phyloP scores from a whole-genome alignment of 2,113 vertebrate species.

The Baryphthengus martii region DNA sequence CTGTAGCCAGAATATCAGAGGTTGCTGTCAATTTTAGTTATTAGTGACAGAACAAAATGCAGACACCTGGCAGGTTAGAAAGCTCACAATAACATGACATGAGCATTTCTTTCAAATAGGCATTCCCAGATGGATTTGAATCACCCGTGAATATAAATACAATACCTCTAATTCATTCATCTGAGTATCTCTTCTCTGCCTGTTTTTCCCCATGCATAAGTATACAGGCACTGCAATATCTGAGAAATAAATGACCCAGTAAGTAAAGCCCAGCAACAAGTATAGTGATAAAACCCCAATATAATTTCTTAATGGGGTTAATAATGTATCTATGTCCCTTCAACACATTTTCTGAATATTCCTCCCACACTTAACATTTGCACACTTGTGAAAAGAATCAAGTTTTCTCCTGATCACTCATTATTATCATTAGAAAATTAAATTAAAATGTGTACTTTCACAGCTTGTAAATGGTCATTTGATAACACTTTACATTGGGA shows the following conservation, averaged over 20 bases:
- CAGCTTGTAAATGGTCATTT: constrained; percentile 43
- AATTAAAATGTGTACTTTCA: constrained; percentile 44
- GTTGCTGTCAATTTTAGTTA: not conserved
- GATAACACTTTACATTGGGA: not conserved
- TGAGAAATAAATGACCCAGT: not conserved
- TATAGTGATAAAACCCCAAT: not conserved
- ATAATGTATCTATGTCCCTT: not conserved
- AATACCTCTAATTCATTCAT: not conserved
- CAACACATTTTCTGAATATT: not conserved
- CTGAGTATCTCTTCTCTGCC: not conserved
- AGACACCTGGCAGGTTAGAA: not conserved
- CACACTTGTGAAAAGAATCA: not conserved
- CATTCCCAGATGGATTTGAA: not conserved
- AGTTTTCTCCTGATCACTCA: not conserved
- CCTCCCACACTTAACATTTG: not conserved
- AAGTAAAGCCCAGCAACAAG: not conserved
- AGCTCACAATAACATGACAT: not conserved
- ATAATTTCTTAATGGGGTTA: not conserved
- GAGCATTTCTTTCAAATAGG: not conserved
- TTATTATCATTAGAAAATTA: constrained; percentile 53
- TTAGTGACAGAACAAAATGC: not conserved
- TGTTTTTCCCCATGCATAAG: not conserved
- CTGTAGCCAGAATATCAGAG: not conserved
- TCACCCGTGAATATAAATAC: not conserved
- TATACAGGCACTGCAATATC: not conserved